Evolutionary conservation across 2,888 invertebrate genomes (phyloP).

Genomic region (Phasia obesa): DNA sequence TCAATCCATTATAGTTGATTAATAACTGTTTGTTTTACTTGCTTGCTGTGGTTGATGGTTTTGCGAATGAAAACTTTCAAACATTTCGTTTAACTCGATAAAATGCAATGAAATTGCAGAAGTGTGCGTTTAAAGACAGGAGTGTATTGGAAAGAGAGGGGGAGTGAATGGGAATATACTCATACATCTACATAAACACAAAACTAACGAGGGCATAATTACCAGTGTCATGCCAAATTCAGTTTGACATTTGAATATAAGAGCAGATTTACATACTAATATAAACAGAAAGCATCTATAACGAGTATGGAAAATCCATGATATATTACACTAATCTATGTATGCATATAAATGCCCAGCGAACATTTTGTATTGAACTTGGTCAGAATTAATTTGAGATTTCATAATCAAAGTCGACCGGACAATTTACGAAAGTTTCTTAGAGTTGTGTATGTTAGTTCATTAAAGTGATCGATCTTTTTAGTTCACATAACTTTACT

Average conservation of each 20-base stretch:
- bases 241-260: constrained; percentile 52
- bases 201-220: constrained; percentile 45
- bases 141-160: background rate
- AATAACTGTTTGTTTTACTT: constrained; percentile 48
- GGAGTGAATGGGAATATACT: no score
- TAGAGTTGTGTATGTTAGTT: no score
- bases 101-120: background rate
- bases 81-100: background rate
- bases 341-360: background rate
- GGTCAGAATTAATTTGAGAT: background rate
- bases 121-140: no score
- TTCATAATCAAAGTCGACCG: background rate
- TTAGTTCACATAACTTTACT: no score
- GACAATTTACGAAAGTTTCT: no score
- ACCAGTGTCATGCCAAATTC: constrained; percentile 52
- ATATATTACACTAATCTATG: constrained; percentile 34
- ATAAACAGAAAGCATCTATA: constrained; percentile 22
- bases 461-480: no score
- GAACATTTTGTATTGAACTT: background rate
- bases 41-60: constrained; percentile 23
- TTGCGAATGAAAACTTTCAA: constrained; percentile 7
- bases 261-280: constrained; percentile 45
- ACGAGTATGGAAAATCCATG: constrained; percentile 44
- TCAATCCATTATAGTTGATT: constrained; percentile 49
- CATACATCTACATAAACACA: background rate